Evolutionary conservation across 2,888 invertebrate genomes (phyloP).

Genomic region (Belgica antarctica): DNA sequence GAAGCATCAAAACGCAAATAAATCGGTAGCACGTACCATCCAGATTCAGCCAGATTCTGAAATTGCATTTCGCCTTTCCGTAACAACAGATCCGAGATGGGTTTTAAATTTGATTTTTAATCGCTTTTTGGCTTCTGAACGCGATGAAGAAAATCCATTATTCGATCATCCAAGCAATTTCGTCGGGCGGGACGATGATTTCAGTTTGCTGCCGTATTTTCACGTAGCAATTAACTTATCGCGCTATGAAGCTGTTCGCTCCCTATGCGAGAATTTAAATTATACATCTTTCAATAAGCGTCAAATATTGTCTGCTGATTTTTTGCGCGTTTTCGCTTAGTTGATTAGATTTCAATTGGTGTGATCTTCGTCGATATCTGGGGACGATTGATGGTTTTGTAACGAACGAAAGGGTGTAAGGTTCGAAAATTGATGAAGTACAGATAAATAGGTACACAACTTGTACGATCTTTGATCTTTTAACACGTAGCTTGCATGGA

Average conservation of each 20-base stretch:
- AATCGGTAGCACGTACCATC: constrained; percentile 35
- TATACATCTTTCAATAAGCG: constrained; percentile 22
- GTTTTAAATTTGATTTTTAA: constrained; percentile 22
- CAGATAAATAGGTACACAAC: too few relatives aligned
- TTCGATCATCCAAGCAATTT: background rate
- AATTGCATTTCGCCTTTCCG: constrained; percentile 21
- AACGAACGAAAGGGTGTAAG: too few relatives aligned
- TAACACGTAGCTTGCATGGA: too few relatives aligned
- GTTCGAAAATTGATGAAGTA: too few relatives aligned
- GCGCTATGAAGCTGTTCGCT: background rate
- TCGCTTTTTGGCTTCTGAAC: constrained; percentile 25
- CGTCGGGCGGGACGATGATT: background rate
- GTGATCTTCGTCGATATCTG: constrained; percentile 1
- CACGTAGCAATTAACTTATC: constrained; percentile 31
- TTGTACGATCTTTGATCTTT: too few relatives aligned
- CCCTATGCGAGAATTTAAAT: background rate
- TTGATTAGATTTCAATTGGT: background rate
- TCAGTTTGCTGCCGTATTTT: constrained; percentile 11
- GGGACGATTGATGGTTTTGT: too few relatives aligned
- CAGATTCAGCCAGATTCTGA: background rate
- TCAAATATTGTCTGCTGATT: constrained; percentile 20
- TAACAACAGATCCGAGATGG: background rate
- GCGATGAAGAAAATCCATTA: constrained; percentile 5
- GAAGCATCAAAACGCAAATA: constrained; percentile 34
- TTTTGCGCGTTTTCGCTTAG: background rate